Evolutionary conservation across 2,797 vertebrate genomes (phyloP), one percentile per base, ranked within the genome.

Genomic region (Heliangelus exortis): DNA sequence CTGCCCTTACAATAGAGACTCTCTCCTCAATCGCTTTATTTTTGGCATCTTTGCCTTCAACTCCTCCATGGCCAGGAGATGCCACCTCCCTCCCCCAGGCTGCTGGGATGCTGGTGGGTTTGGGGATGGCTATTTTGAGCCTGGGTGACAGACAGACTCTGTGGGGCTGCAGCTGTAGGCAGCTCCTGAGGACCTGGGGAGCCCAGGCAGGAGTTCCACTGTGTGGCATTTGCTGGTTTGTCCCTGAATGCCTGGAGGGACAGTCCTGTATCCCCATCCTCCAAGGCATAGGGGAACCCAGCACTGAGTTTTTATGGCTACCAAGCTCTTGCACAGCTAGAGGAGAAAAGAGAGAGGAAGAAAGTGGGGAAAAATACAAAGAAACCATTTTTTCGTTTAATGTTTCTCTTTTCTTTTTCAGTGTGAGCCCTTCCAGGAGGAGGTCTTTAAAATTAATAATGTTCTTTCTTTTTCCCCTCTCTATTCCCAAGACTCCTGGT

Each of bases 391-490:
- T 93, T 83, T 50, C 43, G 51, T 78, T 33, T 84, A 72, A 89
- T 9, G 8, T 75, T 78, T 90, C 61, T 59, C 59, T 73, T 31
- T 65, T 75, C 36, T 87, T 67, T 69, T 83, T 68, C 58, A 47
- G 39, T 1, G 2, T 53, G 50, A 87, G 58, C 43, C 62, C 73
- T 94, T 95, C 76, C 9, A 4, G 90, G 84, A 89, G 43, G 57
- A 96, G 71, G 63, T 87, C 74, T 95, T 95, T 91, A 84, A 93
- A 94, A 92, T 96, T 92, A 93, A 95, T 93, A 92, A 87, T 68
- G 62, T 90, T 90, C 79, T 36, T 87, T 80, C 76, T 84, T 90
- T 77, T 82, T 58, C 15, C 15, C 51, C 51, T 85, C 41, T 77
- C 84, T 79, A 8, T 84, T 94, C 87, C 87, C 68, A 10, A 75